phyloP scores from a whole-genome alignment of 2,797 vertebrate species.

The Cossypha caffra region DNA sequence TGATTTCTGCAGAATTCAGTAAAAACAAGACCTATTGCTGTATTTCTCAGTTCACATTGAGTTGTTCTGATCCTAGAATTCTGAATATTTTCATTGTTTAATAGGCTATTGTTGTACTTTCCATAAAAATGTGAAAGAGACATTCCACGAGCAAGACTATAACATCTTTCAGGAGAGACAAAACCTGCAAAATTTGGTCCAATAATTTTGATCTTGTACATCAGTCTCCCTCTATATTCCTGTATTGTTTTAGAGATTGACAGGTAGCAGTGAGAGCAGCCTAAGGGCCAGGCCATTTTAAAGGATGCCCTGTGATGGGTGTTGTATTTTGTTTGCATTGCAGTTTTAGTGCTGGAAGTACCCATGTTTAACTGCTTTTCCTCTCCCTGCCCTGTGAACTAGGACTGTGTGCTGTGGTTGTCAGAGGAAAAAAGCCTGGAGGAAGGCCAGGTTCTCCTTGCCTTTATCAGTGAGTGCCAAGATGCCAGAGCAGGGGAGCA shows the following conservation, averaged over 20 bases:
- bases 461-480: accelerated
- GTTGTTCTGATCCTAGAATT: background rate
- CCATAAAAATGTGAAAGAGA: background rate
- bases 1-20: background rate
- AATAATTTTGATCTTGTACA: background rate
- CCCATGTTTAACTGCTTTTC: background rate
- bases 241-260: background rate
- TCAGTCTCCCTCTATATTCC: background rate
- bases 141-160: background rate
- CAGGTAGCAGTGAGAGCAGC: background rate
- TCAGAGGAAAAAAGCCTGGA: background rate
- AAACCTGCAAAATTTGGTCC: background rate
- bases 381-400: background rate
- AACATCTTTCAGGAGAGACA: background rate
- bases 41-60: background rate
- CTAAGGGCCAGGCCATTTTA: background rate
- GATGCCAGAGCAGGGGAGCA: background rate
- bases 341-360: background rate
- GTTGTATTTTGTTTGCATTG: background rate
- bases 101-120: background rate
- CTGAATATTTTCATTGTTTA: background rate
- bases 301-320: background rate
- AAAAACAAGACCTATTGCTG: background rate
- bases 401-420: background rate
- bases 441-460: background rate